Conservation (phyloP, 2,888 invertebrate genomes). For the Meteorus colon region DNA sequence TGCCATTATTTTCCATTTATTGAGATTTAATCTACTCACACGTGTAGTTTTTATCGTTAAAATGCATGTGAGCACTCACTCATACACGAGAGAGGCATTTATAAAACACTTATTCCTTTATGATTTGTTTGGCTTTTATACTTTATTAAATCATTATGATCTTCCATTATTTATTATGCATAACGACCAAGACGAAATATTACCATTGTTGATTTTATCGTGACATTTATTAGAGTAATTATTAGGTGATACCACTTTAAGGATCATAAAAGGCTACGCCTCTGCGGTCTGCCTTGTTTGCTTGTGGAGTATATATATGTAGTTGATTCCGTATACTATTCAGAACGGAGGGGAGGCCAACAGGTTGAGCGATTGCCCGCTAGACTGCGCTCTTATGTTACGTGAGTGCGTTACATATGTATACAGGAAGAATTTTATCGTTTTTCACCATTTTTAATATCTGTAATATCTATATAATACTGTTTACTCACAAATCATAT, state of each 20-base stretch:
- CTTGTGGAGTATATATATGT: conserved; percentile 50
- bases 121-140: conserved; percentile 71
- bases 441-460: neutral
- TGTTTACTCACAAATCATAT: neutral
- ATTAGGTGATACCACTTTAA: conserved; percentile 69
- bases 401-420: neutral
- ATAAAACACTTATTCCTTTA: conserved; percentile 58
- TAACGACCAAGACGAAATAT: conserved; percentile 69
- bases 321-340: conserved; percentile 34
- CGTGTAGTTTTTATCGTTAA: conserved; percentile 13
- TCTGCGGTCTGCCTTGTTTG: conserved; percentile 63
- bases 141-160: conserved; percentile 70
- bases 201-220: conserved; percentile 71
- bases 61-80: neutral
- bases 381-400: conserved; percentile 67
- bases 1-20: conserved; percentile 7
- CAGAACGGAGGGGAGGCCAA: conserved; percentile 63
- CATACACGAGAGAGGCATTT: conserved; percentile 9
- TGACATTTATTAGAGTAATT: conserved; percentile 73
- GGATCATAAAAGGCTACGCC: conserved; percentile 69
- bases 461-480: neutral
- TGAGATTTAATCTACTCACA: conserved; percentile 1
- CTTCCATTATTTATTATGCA: conserved; percentile 67
- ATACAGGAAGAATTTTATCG: neutral
- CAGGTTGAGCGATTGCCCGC: conserved; percentile 67